These are phyloP conservation scores for Drosophila lini DNA, from an alignment of 1,140 invertebrate genomes.

Conservation along the genomic window DNA sequence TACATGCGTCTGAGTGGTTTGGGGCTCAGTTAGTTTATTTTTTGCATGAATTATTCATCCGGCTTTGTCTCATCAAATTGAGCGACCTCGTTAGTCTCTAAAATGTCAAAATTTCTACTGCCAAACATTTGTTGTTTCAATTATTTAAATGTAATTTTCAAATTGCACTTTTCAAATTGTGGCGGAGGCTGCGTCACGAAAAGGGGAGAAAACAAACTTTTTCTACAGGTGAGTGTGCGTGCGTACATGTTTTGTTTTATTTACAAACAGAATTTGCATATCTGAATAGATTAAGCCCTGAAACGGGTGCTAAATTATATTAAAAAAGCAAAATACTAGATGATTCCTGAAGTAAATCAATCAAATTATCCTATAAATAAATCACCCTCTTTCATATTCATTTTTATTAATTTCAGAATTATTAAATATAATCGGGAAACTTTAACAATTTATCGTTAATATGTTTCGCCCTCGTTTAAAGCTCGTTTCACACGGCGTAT, in stretches of 20 bases:
- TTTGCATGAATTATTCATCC: constrained; percentile 73
- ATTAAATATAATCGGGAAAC: background rate
- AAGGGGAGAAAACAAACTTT: constrained; percentile 2
- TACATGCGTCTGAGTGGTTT: constrained; percentile 57
- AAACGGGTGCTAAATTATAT: background rate
- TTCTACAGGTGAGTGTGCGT: background rate
- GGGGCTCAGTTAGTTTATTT: constrained; percentile 65
- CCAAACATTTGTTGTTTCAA: constrained; percentile 77
- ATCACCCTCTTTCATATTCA: background rate
- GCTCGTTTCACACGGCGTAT: constrained; percentile 11
- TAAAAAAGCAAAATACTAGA: background rate
- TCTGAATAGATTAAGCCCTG: background rate
- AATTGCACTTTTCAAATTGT: constrained; percentile 61
- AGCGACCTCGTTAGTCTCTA: constrained; percentile 67
- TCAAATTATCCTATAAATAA: background rate
- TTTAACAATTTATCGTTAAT: background rate
- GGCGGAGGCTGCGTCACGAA: background rate
- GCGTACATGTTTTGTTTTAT: constrained; percentile 6
- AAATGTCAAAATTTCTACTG: constrained; percentile 73
- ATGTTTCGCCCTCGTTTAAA: background rate
- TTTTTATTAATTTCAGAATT: too few species aligned
- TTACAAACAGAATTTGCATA: constrained; percentile 17
- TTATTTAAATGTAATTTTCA: constrained; percentile 78
- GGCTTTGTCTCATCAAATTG: constrained; percentile 75
- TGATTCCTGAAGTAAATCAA: background rate